Conservation (phyloP, 2,797 vertebrate genomes). For the Pangasius krempfi region DNA sequence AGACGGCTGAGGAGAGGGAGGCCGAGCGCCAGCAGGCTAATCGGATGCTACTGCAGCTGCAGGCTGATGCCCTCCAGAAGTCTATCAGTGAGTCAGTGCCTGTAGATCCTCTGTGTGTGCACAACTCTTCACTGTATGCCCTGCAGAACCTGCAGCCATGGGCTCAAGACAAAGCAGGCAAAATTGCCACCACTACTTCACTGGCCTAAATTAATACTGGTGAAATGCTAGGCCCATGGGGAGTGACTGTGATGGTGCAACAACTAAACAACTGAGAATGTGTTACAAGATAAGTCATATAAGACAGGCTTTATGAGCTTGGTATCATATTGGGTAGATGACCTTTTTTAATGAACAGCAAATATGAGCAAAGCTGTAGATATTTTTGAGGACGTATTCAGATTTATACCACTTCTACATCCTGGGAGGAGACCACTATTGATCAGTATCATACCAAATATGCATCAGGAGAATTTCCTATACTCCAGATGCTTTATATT, state of each 20-base stretch:
- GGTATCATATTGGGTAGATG: neutral
- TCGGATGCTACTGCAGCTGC: slow-evolving; percentile 93
- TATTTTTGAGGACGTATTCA: slow-evolving; percentile 2
- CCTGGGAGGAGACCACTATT: slow-evolving; percentile 3
- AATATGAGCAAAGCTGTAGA: neutral
- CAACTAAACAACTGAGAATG: neutral
- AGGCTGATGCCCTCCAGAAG: slow-evolving; percentile 92
- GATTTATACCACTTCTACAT: neutral
- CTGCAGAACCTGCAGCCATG: slow-evolving; percentile 97
- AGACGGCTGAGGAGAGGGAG: slow-evolving; percentile 95
- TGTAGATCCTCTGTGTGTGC: slow-evolving; percentile 90
- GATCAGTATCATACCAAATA: slow-evolving; percentile 29
- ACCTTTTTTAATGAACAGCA: neutral
- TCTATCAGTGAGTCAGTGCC: slow-evolving; percentile 85
- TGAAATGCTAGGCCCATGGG: neutral
- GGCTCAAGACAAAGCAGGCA: slow-evolving; percentile 83
- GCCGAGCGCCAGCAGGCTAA: slow-evolving; percentile 94
- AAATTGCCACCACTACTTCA: slow-evolving; percentile 66
- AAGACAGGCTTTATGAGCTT: neutral
- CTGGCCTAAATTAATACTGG: slow-evolving; percentile 38
- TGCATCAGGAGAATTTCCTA: neutral
- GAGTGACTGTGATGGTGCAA: neutral
- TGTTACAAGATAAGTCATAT: neutral
- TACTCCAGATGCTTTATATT: slow-evolving; percentile 5
- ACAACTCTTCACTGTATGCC: slow-evolving; percentile 95